These are phyloP conservation scores for Panthera tigris DNA, from an alignment of 2,113 vertebrate species.

Conservation along the genomic window DNA sequence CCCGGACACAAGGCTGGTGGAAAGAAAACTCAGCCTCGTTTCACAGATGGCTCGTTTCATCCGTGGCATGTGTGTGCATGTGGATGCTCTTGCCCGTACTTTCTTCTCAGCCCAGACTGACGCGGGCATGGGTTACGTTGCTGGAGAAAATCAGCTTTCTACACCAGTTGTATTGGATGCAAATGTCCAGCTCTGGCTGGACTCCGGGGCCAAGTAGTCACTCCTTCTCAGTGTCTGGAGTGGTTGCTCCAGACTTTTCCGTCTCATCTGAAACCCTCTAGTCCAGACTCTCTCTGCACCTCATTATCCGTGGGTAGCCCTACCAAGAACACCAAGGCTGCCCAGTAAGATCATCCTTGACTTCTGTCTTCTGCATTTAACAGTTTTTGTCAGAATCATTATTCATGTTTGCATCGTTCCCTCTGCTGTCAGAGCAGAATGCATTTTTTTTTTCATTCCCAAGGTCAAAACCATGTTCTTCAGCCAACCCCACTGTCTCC, in stretches of 20 bases:
- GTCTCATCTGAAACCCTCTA: neutral
- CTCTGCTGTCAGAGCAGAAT: neutral
- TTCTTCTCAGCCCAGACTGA: neutral
- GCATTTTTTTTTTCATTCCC: neutral
- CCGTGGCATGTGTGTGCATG: rapidly evolving
- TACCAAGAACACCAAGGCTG: neutral
- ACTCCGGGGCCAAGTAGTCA: neutral
- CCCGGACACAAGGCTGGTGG: neutral
- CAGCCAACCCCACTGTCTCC: neutral
- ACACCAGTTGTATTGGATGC: neutral
- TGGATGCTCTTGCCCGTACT: neutral
- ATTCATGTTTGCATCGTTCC: neutral
- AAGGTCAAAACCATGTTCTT: neutral
- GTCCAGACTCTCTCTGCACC: neutral
- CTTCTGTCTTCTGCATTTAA: neutral
- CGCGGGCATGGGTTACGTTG: neutral
- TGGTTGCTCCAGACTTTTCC: neutral
- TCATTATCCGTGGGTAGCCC: neutral
- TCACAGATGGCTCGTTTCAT: neutral
- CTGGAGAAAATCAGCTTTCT: neutral
- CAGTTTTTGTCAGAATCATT: neutral
- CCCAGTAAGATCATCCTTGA: neutral
- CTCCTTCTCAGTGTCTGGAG: neutral
- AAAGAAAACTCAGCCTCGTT: neutral
- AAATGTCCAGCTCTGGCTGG: neutral